A percentile compares a stretch with the other conserved stretches of the same genome.
phyloP scores from a whole-genome alignment of 2,797 vertebrate species.

The Betta splendens region DNA sequence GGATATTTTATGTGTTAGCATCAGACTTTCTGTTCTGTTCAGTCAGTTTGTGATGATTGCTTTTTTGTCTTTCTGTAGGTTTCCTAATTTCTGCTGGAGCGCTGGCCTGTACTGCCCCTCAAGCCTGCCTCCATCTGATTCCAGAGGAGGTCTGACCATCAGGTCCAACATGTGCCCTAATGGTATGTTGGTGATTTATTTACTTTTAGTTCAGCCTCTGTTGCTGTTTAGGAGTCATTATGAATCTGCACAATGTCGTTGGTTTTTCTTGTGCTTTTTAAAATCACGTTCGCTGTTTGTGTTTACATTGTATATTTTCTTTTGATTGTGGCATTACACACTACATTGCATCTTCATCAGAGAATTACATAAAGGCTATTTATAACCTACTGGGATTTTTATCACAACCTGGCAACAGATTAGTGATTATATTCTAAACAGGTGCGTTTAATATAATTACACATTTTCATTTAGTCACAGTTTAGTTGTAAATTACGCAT shows the following conservation, averaged over 20 bases:
- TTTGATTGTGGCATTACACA: conserved; percentile 1
- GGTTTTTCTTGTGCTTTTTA: conserved; percentile 3
- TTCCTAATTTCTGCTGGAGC: conserved; percentile 55
- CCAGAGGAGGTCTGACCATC: conserved; percentile 73
- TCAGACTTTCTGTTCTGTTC: conserved; percentile 57
- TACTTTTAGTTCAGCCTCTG: conserved; percentile 44
- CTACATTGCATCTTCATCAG: conserved; percentile 1
- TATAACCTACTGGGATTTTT: neutral
- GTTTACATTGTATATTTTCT: conserved; percentile 13
- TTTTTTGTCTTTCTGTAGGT: conserved; percentile 71
- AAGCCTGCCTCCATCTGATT: conserved; percentile 78
- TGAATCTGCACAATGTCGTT: conserved; percentile 20
- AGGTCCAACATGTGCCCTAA: conserved; percentile 50
- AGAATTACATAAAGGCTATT: conserved; percentile 4
- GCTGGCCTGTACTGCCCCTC: conserved; percentile 74
- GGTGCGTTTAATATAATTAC: neutral
- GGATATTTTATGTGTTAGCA: conserved; percentile 40
- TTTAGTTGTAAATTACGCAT: conserved; percentile 17
- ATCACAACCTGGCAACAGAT: neutral
- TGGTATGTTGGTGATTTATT: conserved; percentile 75
- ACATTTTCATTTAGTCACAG: neutral
- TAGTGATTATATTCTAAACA: conserved; percentile 5
- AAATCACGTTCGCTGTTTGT: conserved; percentile 21
- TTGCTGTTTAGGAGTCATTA: conserved; percentile 23
- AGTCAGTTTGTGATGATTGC: conserved; percentile 59